Base-by-base conservation (phyloP, 1,140 invertebrate species). In the Leucophenga varia region DNA sequence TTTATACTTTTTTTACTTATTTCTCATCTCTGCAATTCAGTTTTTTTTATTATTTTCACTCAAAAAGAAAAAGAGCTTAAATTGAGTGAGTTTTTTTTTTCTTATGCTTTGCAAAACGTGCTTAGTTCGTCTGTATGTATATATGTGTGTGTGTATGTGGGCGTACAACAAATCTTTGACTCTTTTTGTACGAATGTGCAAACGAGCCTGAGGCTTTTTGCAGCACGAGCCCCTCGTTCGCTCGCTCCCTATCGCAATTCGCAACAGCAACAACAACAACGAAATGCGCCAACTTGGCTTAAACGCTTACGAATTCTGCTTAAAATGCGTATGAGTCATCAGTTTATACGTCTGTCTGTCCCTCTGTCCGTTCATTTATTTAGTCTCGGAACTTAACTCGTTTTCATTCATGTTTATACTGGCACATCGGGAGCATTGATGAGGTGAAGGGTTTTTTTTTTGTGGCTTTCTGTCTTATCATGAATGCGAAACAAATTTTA, bases 311-410 rank as follows among this genome's bases (percentile, higher is more conserved):
- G 63, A 65, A 57, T 67, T 67, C 63, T 59, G 46, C 51, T 49
- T 67, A 67, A 67, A 64, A 59, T 41, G 59, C 34, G 47, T 43
- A 59, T 67, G 63, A 67, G 53, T 67, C 63, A 67, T 67, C 63
- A 21, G 3, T 20, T n/a, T 43, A 46, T 55, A 44, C 35, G 31
- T 5, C 31, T 42, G 25, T 22, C 12, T 28, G 46, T 43, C 38
- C 40, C 47, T 4, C 13, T 28, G 10, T 39, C 13, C 55, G 49
- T 57, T 68, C 59, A 53, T 67, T 59, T 54, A 67, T 59, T 67
- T 56, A 61, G 22, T n/a, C 22, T 10, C 22, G 22, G 5, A 6
- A 5, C 5, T 25, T 6, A 6, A 25, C 22, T 25, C 10, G 22
- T 25, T 25, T 25, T 25, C 22, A 25, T 25, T 25, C 22, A 25